These are phyloP conservation scores for Parasteatoda tepidariorum DNA, from an alignment of 1,140 invertebrate species.

Conservation along the genomic window DNA sequence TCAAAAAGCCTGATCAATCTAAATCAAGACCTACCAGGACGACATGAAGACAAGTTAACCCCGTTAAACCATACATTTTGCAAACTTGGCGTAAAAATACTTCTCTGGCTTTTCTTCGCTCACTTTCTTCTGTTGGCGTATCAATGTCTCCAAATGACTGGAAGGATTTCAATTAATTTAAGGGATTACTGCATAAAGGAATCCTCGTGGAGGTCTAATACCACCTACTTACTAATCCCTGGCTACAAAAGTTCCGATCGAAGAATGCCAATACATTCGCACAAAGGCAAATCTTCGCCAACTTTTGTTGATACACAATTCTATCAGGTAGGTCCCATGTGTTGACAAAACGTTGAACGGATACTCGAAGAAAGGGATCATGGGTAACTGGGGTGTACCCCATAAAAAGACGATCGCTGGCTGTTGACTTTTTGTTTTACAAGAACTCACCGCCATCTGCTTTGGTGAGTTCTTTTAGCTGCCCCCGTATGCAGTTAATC, in stretches of 20 bases:
- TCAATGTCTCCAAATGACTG: neutral
- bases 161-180: neutral
- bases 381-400: neutral
- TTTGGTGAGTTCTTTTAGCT: neutral
- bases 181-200: neutral
- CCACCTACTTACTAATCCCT: neutral
- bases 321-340: slow-evolving; percentile 11
- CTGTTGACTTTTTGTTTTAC: slow-evolving; percentile 49
- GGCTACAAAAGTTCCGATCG: neutral
- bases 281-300: neutral
- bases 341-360: neutral
- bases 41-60: too few species aligned
- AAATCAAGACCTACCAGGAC: too few species aligned
- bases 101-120: too few species aligned
- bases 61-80: too few species aligned
- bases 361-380: neutral
- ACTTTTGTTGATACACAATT: neutral
- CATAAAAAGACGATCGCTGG: slow-evolving; percentile 7
- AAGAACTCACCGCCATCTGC: slow-evolving; percentile 15
- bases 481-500: neutral
- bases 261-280: neutral
- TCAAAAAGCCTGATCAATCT: too few species aligned
- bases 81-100: too few species aligned
- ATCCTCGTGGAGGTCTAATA: neutral
- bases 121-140: neutral